phyloP scores from a whole-genome alignment of 1,140 invertebrate species.

The Potamilus streckersoni region DNA sequence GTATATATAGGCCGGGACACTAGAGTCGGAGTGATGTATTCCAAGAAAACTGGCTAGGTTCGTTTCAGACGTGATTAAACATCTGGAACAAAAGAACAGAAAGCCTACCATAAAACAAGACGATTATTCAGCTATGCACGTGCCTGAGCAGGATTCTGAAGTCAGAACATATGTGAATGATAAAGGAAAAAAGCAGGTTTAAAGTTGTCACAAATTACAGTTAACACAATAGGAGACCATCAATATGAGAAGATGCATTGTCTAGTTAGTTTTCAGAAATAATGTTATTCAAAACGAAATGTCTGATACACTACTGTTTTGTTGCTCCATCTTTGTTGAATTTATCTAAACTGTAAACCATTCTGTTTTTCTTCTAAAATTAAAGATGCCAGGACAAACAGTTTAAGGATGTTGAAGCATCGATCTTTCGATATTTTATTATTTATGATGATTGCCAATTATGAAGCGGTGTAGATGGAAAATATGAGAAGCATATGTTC shows the following conservation, averaged over 20 bases:
- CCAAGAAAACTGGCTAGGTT: constrained; percentile 39
- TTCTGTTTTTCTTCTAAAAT: not conserved
- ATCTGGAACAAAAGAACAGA: constrained; percentile 22
- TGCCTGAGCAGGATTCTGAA: too few relatives aligned
- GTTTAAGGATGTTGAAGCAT: not conserved
- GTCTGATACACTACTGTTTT: too few relatives aligned
- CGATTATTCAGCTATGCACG: too few relatives aligned
- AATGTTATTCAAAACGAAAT: too few relatives aligned
- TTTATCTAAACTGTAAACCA: too few relatives aligned
- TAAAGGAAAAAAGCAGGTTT: too few relatives aligned
- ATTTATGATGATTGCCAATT: constrained; percentile 3
- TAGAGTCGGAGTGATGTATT: constrained; percentile 37
- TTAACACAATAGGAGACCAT: too few relatives aligned
- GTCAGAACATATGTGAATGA: too few relatives aligned
- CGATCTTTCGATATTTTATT: not conserved
- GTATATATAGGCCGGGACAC: constrained; percentile 38
- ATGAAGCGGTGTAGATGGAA: not conserved
- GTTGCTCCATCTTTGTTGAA: too few relatives aligned
- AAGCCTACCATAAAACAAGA: not conserved
- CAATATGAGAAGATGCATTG: too few relatives aligned
- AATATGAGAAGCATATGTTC: not conserved
- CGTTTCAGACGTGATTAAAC: constrained; percentile 16
- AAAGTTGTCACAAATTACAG: too few relatives aligned
- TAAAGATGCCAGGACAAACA: not conserved
- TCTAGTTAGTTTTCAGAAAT: too few relatives aligned